phyloP scores from a whole-genome alignment of 2,888 invertebrate genomes.

The Panzeria rudis region DNA sequence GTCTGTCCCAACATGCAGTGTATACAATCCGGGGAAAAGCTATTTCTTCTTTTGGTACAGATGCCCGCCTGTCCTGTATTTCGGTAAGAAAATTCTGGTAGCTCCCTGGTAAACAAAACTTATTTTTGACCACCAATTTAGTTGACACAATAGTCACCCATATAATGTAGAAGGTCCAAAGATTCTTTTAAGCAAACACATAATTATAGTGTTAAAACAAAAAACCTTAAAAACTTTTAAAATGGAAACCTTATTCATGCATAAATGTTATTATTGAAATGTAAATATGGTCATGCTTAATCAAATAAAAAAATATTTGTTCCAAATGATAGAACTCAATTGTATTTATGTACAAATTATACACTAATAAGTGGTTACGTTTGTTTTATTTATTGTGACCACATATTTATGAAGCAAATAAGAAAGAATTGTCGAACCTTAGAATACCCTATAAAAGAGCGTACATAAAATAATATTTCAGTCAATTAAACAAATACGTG shows the following conservation, averaged over 20 bases:
- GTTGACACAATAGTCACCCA: neutral
- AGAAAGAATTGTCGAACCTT: neutral
- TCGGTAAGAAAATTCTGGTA: neutral
- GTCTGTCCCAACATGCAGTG: too few species aligned
- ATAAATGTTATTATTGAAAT: neutral
- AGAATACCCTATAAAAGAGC: neutral
- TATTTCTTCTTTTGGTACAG: too few species aligned
- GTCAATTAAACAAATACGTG: too few species aligned
- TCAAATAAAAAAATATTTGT: constrained; percentile 30
- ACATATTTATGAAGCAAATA: neutral
- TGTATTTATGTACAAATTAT: neutral
- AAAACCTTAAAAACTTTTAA: neutral
- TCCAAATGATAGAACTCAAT: constrained; percentile 15
- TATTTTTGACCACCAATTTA: neutral
- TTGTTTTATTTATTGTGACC: neutral
- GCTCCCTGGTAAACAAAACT: neutral
- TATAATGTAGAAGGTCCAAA: neutral
- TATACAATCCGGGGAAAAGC: too few species aligned
- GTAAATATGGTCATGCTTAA: constrained; percentile 9
- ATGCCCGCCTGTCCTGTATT: too few species aligned
- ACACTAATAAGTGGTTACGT: neutral
- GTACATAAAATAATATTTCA: too few species aligned
- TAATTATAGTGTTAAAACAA: neutral
- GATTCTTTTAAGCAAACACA: neutral
- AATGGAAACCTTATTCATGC: constrained; percentile 23